Evolutionary conservation across 2,888 invertebrate species (phyloP).

Genomic region (Cyaniris semiargus): DNA sequence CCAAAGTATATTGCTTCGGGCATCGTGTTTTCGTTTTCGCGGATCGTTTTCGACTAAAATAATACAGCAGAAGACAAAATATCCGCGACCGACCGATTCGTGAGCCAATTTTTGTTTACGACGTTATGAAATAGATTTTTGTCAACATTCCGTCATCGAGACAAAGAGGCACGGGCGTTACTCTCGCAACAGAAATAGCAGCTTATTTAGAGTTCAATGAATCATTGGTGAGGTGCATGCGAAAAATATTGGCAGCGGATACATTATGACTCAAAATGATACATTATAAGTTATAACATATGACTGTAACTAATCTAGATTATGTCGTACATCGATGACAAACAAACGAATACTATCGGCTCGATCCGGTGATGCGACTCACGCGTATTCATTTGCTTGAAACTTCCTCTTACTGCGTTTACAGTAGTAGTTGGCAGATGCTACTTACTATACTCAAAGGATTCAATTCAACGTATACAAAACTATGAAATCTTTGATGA

Average conservation of each 20-base stretch:
- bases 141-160: constrained; percentile 41
- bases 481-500: no score
- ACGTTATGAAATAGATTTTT: constrained; percentile 48
- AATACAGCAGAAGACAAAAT: constrained; percentile 55
- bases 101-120: constrained; percentile 61
- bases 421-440: no score
- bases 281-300: constrained; percentile 10
- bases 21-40: constrained; percentile 60
- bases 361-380: background rate
- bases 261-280: constrained; percentile 31
- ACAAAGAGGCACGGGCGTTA: constrained; percentile 49
- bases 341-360: constrained; percentile 14
- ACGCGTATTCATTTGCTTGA: background rate
- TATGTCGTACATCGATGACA: constrained; percentile 25
- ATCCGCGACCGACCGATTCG: constrained; percentile 53
- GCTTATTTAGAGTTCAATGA: constrained; percentile 52
- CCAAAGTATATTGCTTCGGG: constrained; percentile 65
- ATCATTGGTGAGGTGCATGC: constrained; percentile 48
- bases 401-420: no score
- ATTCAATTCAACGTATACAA: no score
- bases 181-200: constrained; percentile 53
- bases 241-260: constrained; percentile 32
- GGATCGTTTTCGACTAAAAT: constrained; percentile 39
- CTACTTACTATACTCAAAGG: no score
- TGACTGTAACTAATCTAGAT: constrained; percentile 21